Percentiles rank a stretch among this genome's conserved stretches.
These are phyloP conservation scores for Podarcis muralis DNA, from an alignment of 2,113 vertebrate species.

Conservation along the genomic window DNA sequence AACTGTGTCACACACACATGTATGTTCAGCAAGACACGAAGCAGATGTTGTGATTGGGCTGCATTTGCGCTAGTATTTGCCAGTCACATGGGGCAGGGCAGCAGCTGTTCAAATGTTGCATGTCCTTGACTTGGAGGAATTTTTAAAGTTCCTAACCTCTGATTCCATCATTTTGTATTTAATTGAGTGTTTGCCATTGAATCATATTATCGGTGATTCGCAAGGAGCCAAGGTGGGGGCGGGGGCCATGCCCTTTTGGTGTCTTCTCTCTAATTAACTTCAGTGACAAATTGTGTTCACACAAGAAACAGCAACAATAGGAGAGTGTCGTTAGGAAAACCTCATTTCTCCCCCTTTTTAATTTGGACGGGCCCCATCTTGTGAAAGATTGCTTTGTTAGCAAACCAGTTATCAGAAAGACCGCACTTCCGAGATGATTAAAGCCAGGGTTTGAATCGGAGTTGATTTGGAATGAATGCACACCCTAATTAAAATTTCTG, in stretches of 20 bases:
- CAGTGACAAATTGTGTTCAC: background rate
- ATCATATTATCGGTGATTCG: background rate
- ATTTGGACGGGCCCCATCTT: background rate
- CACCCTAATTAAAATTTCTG: slow-evolving; percentile 50
- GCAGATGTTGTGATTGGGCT: background rate
- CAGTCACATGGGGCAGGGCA: background rate
- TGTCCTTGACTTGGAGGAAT: background rate
- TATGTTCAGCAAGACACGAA: background rate
- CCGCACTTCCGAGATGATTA: background rate
- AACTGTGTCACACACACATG: background rate
- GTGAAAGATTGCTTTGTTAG: slow-evolving; percentile 31
- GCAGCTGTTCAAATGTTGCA: background rate
- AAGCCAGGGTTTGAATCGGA: slow-evolving; percentile 11
- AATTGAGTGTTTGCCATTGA: slow-evolving; percentile 2
- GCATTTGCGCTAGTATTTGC: background rate
- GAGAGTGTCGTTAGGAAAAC: background rate
- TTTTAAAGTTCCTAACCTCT: background rate
- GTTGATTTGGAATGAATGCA: slow-evolving; percentile 16
- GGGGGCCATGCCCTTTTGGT: background rate
- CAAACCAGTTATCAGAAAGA: background rate
- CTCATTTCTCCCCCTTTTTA: background rate
- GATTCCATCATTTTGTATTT: background rate
- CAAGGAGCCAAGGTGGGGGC: background rate
- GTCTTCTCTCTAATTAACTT: slow-evolving; percentile 54
- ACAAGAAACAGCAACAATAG: background rate